Percentiles rank a stretch among this genome's conserved stretches.
Evolutionary conservation across 2,797 vertebrate species (phyloP).

Genomic region (Fratercula arctica): DNA sequence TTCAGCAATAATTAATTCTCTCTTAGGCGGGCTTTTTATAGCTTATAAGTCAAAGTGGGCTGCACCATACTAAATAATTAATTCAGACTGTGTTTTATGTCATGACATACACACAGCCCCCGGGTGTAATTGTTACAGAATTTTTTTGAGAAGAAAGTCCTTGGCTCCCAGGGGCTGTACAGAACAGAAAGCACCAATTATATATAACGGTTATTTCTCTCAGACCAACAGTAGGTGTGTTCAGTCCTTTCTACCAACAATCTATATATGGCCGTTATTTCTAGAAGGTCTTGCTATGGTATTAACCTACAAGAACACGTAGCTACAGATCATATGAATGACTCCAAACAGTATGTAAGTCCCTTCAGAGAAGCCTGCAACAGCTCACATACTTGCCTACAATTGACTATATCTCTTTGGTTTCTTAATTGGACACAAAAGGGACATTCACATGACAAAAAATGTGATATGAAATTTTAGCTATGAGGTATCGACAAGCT

Average conservation of each 20-base stretch:
- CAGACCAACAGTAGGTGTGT: neutral
- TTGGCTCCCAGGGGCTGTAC: slow-evolving; percentile 29
- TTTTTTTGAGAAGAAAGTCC: slow-evolving; percentile 59
- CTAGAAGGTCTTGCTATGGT: neutral
- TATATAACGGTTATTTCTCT: slow-evolving; percentile 29
- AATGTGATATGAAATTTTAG: neutral
- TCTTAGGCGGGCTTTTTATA: slow-evolving; percentile 72
- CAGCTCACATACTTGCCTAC: neutral
- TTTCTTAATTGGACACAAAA: neutral
- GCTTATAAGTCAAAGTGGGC: slow-evolving; percentile 74
- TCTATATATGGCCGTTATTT: slow-evolving; percentile 17
- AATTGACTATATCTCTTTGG: neutral
- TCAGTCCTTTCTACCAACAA: slow-evolving; percentile 2
- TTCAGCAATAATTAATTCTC: slow-evolving; percentile 75
- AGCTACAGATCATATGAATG: neutral
- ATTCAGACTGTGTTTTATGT: slow-evolving; percentile 70
- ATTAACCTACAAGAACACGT: neutral
- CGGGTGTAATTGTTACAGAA: slow-evolving; percentile 33
- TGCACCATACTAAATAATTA: slow-evolving; percentile 73
- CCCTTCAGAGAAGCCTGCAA: neutral
- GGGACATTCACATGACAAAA: neutral
- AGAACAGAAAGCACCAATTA: slow-evolving; percentile 45
- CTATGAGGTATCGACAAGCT: neutral
- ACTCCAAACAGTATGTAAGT: neutral
- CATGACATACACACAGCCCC: slow-evolving; percentile 63